phyloP scores from a whole-genome alignment of 2,113 vertebrate genomes.

The Vulpes lagopus region DNA sequence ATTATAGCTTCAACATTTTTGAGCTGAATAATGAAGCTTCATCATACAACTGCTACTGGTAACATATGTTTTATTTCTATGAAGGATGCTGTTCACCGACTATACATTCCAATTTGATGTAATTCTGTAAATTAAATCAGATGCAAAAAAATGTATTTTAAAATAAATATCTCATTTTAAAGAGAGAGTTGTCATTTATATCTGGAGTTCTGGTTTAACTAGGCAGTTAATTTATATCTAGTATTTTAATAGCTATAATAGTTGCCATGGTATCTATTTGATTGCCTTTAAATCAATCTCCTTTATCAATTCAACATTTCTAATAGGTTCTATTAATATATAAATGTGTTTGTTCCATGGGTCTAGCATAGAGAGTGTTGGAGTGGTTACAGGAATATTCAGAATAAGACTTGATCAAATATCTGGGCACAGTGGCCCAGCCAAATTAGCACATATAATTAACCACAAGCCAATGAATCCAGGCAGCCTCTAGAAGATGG shows the following conservation, averaged over 20 bases:
- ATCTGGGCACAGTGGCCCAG: background rate
- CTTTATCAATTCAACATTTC: background rate
- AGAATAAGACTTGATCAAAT: background rate
- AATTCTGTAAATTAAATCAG: slow-evolving; percentile 51
- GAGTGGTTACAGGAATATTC: background rate
- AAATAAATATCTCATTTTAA: slow-evolving; percentile 51
- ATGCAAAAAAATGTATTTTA: slow-evolving; percentile 60
- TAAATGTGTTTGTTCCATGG: background rate
- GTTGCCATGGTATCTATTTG: background rate
- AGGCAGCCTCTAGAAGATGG: too few relatives aligned
- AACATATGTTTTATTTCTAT: slow-evolving; percentile 63
- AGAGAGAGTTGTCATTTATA: slow-evolving; percentile 7
- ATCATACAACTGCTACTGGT: slow-evolving; percentile 57
- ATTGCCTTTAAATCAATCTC: background rate
- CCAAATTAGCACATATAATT: background rate
- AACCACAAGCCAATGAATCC: background rate
- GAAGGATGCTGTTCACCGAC: slow-evolving; percentile 18
- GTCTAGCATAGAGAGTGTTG: background rate
- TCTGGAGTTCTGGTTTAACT: slow-evolving; percentile 26
- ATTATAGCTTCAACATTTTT: slow-evolving; percentile 56
- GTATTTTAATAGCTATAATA: background rate
- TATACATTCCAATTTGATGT: background rate
- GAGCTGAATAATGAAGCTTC: slow-evolving; percentile 68
- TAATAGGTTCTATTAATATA: background rate
- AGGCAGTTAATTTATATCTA: background rate